phyloP scores from a whole-genome alignment of 2,888 invertebrate species.

The Halictus ligatus region DNA sequence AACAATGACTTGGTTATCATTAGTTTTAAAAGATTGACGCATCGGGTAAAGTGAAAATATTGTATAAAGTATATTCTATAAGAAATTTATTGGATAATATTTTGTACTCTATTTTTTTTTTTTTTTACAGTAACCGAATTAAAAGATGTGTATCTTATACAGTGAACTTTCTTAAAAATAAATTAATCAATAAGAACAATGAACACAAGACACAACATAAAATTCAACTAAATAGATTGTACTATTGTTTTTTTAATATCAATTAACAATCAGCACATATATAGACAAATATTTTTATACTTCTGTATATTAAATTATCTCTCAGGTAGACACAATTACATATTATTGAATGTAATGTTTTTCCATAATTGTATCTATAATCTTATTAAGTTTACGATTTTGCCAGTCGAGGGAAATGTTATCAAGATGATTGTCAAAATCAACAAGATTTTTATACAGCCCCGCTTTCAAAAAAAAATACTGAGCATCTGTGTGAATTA shows the following conservation, averaged over 20 bases:
- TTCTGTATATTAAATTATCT: constrained; percentile 14
- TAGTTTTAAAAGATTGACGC: not conserved
- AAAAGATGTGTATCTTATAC: not conserved
- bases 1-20: not conserved
- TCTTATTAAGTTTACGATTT: constrained; percentile 89
- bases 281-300: constrained; percentile 12
- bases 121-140: not conserved
- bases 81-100: constrained; percentile 18
- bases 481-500: constrained; percentile 87
- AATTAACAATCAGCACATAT: not conserved
- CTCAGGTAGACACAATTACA: not conserved
- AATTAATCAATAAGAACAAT: constrained; percentile 5
- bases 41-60: not conserved
- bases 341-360: constrained; percentile 47
- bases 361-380: constrained; percentile 84
- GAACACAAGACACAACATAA: not conserved
- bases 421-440: constrained; percentile 99
- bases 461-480: constrained; percentile 90
- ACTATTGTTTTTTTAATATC: not conserved
- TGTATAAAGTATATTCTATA: not conserved
- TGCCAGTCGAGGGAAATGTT: constrained; percentile 95
- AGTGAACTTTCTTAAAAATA: constrained; percentile 13
- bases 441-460: constrained; percentile 92
- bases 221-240: not conserved
- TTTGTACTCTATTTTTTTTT: not conserved